Percentiles rank a stretch among this genome's conserved stretches.
Evolutionary conservation across 1,140 invertebrate genomes (phyloP).

Genomic region (Micrasema longulum): DNA sequence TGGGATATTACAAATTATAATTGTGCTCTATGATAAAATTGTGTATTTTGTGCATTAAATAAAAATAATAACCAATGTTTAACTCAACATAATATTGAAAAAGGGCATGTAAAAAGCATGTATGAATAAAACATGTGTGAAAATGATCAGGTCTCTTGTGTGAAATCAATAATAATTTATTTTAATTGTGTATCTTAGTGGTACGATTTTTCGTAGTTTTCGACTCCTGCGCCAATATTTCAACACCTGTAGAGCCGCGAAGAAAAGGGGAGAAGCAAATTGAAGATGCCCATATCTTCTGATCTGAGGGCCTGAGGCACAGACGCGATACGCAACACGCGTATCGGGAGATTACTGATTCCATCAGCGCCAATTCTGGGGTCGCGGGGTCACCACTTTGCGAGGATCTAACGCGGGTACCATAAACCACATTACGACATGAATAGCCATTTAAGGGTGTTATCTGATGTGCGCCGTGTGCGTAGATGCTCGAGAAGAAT

Average conservation of each 20-base stretch:
- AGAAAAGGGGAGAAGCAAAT: neutral
- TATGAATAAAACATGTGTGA: too few species aligned
- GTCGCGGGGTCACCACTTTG: neutral
- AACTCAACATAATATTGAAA: too few species aligned
- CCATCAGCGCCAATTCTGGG: neutral
- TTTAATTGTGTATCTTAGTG: neutral
- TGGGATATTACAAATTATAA: too few species aligned
- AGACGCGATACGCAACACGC: neutral
- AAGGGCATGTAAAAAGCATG: too few species aligned
- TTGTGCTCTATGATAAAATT: too few species aligned
- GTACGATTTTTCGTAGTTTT: neutral
- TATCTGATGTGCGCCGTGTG: neutral
- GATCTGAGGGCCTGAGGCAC: neutral
- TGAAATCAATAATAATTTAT: too few species aligned
- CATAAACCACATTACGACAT: neutral
- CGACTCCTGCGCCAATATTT: neutral
- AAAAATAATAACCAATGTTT: too few species aligned
- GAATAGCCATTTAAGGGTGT: neutral
- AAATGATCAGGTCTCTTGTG: too few species aligned
- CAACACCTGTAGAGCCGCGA: neutral
- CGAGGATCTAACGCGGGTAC: neutral
- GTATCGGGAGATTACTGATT: neutral
- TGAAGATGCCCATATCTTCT: constrained; percentile 24
- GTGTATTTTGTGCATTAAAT: too few species aligned
- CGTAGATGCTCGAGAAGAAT: neutral